Evolutionary conservation across 2,888 invertebrate species (phyloP), one percentile per base, ranked within the genome.

Genomic region (Lithophane semibrunnea): DNA sequence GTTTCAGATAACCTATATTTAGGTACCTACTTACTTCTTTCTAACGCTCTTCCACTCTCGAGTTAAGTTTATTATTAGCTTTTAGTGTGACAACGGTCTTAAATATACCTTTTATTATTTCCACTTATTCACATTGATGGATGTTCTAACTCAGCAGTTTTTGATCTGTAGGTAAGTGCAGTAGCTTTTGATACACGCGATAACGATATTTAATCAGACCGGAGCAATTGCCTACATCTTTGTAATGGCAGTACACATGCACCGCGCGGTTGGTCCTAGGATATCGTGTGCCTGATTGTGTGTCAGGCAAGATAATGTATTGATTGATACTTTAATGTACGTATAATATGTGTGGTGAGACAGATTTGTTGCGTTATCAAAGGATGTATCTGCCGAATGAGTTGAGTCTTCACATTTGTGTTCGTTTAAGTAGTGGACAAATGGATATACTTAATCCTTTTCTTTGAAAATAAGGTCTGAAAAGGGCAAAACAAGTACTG

Each of bases 81-180:
- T 89, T 74, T 42, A 72, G 79, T 93, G 89, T 86, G 79, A 63
- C 75, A 58, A 18, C 24, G 37, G 81, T 64, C 56, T 92, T 92
- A 88, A 84, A 88, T 82, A 72, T 79, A 88, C 88, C 90, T 90
- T 87, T 90, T 90, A 92, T 90, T 90, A 91, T 91, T 92, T 92
- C 84, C 88, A 91, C 88, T 92, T 91, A 93, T 93, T 93, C 90
- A 91, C 90, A 92, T 92, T 95, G 95, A 96, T 96, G 92, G 95
- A 96, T 95, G 95, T 92, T 93, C 93, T 94, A 94, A 92, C 94
- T 95, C 95, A 95, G 95, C 95, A 95, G 92, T 95, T 95, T 95
- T 94, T 92, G 94, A 94, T 94, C 92, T 91, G 91, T 91, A 91
- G 90, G 91, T 93, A 93, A 93, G 93, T 93, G 93, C 93, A 92